These are phyloP conservation scores for Chionis minor DNA, from an alignment of 2,113 vertebrate genomes.

Conservation along the genomic window DNA sequence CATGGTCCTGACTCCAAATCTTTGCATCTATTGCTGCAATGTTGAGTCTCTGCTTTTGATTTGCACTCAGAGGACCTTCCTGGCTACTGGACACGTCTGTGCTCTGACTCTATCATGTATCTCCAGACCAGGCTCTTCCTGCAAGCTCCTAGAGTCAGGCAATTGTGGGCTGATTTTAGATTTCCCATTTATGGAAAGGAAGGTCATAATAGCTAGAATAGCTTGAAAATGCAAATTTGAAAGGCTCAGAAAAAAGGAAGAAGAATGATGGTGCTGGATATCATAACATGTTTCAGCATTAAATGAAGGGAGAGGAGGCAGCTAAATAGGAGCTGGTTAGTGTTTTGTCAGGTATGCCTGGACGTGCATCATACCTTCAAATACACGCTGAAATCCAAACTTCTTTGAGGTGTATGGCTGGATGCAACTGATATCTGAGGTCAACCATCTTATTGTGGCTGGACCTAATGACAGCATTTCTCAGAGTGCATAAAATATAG, in stretches of 20 bases:
- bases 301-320: not conserved
- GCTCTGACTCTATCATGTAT: not conserved
- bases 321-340: not conserved
- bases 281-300: not conserved
- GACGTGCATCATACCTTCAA: not conserved
- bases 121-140: not conserved
- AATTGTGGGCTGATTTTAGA: not conserved
- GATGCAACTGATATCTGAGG: not conserved
- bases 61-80: not conserved
- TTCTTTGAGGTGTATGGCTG: not conserved
- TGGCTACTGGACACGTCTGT: not conserved
- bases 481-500: not conserved
- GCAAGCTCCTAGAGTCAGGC: rapidly evolving
- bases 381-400: not conserved
- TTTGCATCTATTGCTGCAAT: not conserved
- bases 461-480: not conserved
- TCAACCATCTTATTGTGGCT: not conserved
- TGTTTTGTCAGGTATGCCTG: not conserved
- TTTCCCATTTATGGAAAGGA: not conserved
- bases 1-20: not conserved
- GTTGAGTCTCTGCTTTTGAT: not conserved
- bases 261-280: not conserved
- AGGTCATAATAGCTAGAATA: not conserved
- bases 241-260: not conserved
- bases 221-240: not conserved